Conservation (phyloP, 2,113 vertebrate genomes). For the Potamarius usumacintae region DNA sequence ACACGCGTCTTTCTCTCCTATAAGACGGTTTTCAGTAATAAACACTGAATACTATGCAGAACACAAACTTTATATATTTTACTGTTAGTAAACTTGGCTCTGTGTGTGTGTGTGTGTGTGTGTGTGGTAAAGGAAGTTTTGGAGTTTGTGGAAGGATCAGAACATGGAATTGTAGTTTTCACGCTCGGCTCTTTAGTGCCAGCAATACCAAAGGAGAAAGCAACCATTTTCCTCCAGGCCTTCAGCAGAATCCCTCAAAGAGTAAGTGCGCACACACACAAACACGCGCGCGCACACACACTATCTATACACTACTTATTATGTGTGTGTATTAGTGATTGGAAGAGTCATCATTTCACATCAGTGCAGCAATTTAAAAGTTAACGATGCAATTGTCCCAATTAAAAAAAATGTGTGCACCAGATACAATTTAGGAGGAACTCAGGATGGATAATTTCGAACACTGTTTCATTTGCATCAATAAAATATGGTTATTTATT, state of each 20-base stretch:
- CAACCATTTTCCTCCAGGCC: slow-evolving; percentile 79
- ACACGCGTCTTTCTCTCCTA: not conserved
- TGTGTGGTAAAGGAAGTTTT: slow-evolving; percentile 79
- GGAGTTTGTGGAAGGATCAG: slow-evolving; percentile 81
- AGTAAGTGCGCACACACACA: slow-evolving; percentile 63
- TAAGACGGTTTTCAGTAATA: not conserved
- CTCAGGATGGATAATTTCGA: too few species aligned
- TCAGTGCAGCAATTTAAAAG: too few species aligned
- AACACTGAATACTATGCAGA: not conserved
- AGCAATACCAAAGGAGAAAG: slow-evolving; percentile 79
- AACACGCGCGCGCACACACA: not conserved
- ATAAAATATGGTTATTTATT: too few species aligned
- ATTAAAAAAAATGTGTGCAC: too few species aligned
- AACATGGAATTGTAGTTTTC: slow-evolving; percentile 89
- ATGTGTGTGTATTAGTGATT: not conserved
- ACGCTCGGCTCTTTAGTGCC: slow-evolving; percentile 86
- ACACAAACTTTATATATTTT: not conserved
- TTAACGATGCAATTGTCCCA: too few species aligned
- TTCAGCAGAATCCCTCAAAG: slow-evolving; percentile 87
- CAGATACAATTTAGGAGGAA: too few species aligned
- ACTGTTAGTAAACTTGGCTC: not conserved
- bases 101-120: not conserved
- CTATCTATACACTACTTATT: not conserved
- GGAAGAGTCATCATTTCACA: too few species aligned
- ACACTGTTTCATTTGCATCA: too few species aligned